phyloP scores from a whole-genome alignment of 53 echinoderm and acorn worm species.

The Temnopleurus reevesii region DNA sequence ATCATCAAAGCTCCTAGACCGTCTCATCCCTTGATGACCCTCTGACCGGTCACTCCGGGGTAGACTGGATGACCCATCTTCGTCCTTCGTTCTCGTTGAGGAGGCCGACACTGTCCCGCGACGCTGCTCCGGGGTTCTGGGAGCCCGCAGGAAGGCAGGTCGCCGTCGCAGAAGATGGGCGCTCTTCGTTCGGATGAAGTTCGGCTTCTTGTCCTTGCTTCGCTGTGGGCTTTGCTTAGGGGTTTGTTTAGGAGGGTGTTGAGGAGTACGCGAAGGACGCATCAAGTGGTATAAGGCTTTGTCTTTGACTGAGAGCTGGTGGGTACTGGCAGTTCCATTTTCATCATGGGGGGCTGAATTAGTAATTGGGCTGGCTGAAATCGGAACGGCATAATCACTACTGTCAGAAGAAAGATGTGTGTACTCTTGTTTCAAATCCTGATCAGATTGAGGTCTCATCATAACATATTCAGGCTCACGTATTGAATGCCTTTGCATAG shows the following conservation, averaged over 20 bases:
- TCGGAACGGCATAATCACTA: conserved; percentile 41
- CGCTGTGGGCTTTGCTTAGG: no score
- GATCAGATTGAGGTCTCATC: conserved; percentile 48
- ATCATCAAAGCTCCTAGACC: conserved; percentile 50
- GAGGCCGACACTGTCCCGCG: conserved; percentile 43
- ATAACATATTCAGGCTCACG: conserved; percentile 43
- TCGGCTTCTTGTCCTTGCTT: not conserved
- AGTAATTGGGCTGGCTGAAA: not conserved
- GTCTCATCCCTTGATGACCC: conserved; percentile 23
- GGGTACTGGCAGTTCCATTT: not conserved
- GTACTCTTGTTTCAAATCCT: conserved; percentile 43
- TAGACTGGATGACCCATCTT: conserved; percentile 33
- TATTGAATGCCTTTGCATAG: not conserved
- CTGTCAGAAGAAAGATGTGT: not conserved
- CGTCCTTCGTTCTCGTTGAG: not conserved
- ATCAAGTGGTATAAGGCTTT: conserved; percentile 15
- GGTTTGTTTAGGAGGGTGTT: no score
- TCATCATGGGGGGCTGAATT: not conserved
- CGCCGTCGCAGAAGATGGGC: conserved; percentile 16
- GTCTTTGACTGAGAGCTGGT: not conserved
- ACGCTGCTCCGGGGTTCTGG: not conserved
- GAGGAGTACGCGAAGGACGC: not conserved
- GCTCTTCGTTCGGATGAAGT: conserved; percentile 32
- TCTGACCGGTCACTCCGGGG: conserved; percentile 31
- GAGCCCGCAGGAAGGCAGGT: conserved; percentile 5